Evolutionary conservation across 53 echinoderm and acorn worm genomes (phyloP), one percentile per base, ranked within the genome.

Genomic region (Arbacia lixula): DNA sequence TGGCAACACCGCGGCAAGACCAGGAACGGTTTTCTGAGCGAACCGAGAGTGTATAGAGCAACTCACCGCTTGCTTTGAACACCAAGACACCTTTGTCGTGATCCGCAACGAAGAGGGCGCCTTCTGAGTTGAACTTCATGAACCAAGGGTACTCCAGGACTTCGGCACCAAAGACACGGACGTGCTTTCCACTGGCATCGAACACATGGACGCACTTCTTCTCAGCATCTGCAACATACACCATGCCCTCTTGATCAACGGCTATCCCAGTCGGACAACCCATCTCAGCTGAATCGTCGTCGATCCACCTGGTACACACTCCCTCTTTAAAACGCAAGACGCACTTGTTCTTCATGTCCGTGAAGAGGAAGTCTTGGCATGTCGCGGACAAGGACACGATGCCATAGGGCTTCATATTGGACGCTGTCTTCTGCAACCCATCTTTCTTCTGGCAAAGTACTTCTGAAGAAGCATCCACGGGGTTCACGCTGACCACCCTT

Each of bases 301-400:
- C 39, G 37, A 16, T 40, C 77, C 77, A 77, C 2, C 32, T 3
- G 36, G 3, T 39, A 58, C 77, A 77, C 12, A 16, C 33, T 16
- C 28, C 27, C 16, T 36, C 40, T 2, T 17, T 28, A 25, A 37
- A 58, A 3, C 43, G 36, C 25, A 77, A 25, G 33, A 77, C 37
- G 54, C 58, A 58, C 0, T 58, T 34, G 58, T 77, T 77, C 36
- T 9, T 55, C 8, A 34, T 11, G 14, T 77, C 77, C 5, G 77
- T 77, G 60, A 77, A 37, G 60, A 77, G 77, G n/a, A 77, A 77
- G n/a, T 77, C 40, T 57, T 58, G 57, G 12, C 58, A 37, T 3
- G 56, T 26, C 5, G 56, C 57, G 14, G 77, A 77, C 56, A 77
- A 28, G 12, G 77, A 56, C 14, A 77, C 77, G 58, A 77, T 77